A percentile compares a stretch with the other conserved stretches of the same genome.
Evolutionary conservation across 2,888 invertebrate species (phyloP).

Genomic region (Agrenia bidenticulata): DNA sequence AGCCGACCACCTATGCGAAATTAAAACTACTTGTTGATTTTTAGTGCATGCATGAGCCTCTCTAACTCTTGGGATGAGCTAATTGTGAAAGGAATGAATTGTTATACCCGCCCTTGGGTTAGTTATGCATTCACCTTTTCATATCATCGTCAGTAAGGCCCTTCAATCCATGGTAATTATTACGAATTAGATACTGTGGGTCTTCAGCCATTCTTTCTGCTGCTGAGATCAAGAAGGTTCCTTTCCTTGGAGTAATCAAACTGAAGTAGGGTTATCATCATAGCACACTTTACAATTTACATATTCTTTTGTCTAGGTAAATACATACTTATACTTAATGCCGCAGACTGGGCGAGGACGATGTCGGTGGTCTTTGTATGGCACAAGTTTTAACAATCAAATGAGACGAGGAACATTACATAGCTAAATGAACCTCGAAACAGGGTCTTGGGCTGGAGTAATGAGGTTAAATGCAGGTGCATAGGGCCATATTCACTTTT

Average conservation of each 20-base stretch:
- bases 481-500: conserved; percentile 3
- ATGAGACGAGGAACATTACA: conserved; percentile 14
- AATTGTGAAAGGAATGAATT: no score
- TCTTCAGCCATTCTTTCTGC: no score
- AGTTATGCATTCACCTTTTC: no score
- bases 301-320: conserved; percentile 1
- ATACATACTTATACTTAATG: conserved; percentile 15
- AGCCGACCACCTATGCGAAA: conserved; percentile 40
- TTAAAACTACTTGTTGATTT: conserved; percentile 20
- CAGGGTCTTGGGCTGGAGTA: conserved; percentile 14
- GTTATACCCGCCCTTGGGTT: no score
- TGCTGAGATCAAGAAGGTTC: no score
- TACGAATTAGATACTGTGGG: no score
- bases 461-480: conserved; percentile 21
- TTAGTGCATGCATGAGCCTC: neutral
- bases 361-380: conserved; percentile 28
- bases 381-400: neutral
- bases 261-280: no score
- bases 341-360: conserved; percentile 13
- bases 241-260: no score
- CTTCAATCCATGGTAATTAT: no score
- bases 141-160: no score
- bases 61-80: no score
- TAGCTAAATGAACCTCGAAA: conserved; percentile 33
- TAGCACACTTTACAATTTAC: no score